Percentiles rank a stretch among this genome's conserved stretches.
phyloP scores from a whole-genome alignment of 2,888 invertebrate genomes.

The Dorcus hopei region DNA sequence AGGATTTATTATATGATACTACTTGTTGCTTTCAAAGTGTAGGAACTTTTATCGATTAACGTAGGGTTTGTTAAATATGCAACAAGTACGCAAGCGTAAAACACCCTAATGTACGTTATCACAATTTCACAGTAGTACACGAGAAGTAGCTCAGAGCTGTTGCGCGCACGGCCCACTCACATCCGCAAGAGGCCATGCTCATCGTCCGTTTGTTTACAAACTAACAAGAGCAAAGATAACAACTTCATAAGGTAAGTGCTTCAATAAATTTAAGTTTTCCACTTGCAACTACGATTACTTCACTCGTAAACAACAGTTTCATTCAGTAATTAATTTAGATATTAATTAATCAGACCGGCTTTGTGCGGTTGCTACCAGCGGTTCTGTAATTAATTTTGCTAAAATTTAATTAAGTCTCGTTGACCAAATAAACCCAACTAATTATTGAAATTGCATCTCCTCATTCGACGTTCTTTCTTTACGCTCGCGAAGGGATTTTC shows the following conservation, averaged over 20 bases:
- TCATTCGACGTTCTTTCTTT: too few relatives aligned
- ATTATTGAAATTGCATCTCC: too few relatives aligned
- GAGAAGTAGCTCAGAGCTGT: conserved; percentile 12
- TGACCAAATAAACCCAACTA: too few relatives aligned
- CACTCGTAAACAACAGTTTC: too few relatives aligned
- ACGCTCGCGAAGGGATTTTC: too few relatives aligned
- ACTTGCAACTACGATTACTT: too few relatives aligned
- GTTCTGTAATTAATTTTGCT: too few relatives aligned
- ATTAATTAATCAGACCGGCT: too few relatives aligned
- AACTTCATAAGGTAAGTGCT: not conserved
- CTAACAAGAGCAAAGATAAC: conserved; percentile 1
- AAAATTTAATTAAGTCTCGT: too few relatives aligned
- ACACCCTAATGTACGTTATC: conserved; percentile 21
- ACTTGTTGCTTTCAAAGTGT: conserved; percentile 31
- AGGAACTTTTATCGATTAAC: conserved; percentile 29
- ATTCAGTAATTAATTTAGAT: too few relatives aligned
- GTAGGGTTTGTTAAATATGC: conserved; percentile 29
- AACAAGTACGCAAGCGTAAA: conserved; percentile 32
- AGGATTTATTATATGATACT: conserved; percentile 6
- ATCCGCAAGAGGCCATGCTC: not conserved
- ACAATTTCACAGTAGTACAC: conserved; percentile 21
- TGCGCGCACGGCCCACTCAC: conserved; percentile 6
- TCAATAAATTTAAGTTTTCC: too few relatives aligned
- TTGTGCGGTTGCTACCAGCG: too few relatives aligned
- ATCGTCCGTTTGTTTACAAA: conserved; percentile 1